These are phyloP conservation scores for Podarcis lilfordi DNA, from an alignment of 2,797 vertebrate species.

Conservation along the genomic window DNA sequence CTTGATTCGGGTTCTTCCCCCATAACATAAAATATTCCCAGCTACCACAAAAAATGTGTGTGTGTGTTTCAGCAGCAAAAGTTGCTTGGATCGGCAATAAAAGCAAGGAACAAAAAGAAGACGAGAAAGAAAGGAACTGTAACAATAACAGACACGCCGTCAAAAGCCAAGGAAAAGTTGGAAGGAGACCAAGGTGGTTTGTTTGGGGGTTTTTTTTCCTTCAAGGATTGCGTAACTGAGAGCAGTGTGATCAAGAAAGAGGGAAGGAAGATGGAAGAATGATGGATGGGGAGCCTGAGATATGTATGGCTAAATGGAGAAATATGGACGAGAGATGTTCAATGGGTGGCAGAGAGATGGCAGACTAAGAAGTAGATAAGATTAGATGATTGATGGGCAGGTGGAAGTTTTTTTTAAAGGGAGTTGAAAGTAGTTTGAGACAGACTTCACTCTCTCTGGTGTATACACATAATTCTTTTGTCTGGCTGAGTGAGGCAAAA, in stretches of 20 bases:
- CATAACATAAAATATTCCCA: background rate
- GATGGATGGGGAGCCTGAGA: background rate
- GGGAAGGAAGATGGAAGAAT: background rate
- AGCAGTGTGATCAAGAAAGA: background rate
- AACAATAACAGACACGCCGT: background rate
- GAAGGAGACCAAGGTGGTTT: background rate
- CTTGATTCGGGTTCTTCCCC: background rate
- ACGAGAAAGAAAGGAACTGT: background rate
- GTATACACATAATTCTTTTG: background rate
- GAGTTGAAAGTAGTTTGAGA: background rate
- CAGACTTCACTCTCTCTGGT: background rate
- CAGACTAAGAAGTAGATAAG: background rate
- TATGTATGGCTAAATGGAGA: no score
- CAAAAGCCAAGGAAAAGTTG: background rate
- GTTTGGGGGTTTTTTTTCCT: background rate
- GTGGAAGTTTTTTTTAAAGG: no score
- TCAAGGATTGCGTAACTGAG: conserved; percentile 11
- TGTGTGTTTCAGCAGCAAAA: background rate
- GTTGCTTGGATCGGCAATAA: background rate
- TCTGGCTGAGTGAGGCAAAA: background rate
- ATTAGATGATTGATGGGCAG: background rate
- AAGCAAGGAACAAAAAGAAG: background rate
- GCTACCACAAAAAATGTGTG: background rate
- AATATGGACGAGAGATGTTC: no score
- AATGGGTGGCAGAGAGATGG: background rate